Percentiles rank a stretch among this genome's conserved stretches.
These are phyloP conservation scores for Bunonema sp. DNA, from an alignment of 2,888 invertebrate genomes.

Conservation along the genomic window DNA sequence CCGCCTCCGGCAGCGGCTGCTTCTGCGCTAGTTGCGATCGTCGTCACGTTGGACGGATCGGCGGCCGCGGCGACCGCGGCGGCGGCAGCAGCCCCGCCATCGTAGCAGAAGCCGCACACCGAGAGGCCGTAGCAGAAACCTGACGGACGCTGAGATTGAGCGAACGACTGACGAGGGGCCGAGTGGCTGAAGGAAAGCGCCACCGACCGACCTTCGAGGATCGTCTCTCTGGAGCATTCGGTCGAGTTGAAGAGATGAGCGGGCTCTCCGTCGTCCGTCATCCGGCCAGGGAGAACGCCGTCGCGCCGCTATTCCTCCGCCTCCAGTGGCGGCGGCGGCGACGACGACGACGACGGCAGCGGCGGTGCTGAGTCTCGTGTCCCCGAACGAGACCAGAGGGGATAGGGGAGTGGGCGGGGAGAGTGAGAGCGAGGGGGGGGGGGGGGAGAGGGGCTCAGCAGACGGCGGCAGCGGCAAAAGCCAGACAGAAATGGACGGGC, in stretches of 20 bases:
- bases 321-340: neutral
- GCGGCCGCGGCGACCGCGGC: too few species aligned
- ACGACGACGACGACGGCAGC: neutral
- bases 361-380: neutral
- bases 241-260: too few species aligned
- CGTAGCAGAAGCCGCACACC: conserved; percentile 3
- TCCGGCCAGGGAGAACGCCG: neutral
- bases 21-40: too few species aligned
- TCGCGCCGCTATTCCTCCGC: neutral
- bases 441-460: neutral
- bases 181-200: too few species aligned
- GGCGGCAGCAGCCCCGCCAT: too few species aligned
- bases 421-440: too few species aligned
- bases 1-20: too few species aligned
- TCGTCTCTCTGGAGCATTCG: neutral
- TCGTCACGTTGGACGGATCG: too few species aligned
- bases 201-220: too few species aligned
- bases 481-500: neutral
- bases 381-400: neutral
- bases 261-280: neutral
- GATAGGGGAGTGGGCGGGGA: neutral
- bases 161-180: too few species aligned
- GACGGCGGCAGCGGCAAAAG: too few species aligned
- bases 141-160: too few species aligned
- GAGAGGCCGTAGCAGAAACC: neutral